Conservation (phyloP, 2,797 vertebrate species). For the Xiphorhynchus erythropygius region DNA sequence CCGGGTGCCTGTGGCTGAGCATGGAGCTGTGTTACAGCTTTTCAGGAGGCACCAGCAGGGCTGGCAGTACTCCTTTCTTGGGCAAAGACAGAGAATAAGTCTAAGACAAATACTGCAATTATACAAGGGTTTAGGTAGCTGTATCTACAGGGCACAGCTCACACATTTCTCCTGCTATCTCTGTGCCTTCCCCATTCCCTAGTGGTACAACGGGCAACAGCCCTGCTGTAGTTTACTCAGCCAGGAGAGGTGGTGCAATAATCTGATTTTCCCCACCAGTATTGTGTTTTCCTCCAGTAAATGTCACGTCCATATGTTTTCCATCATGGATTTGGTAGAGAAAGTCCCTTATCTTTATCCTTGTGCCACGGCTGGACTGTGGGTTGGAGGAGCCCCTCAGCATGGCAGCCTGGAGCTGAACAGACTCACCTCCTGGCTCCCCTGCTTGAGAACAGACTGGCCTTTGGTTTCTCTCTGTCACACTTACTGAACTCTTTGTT, state of each 20-base stretch:
- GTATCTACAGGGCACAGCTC: not conserved
- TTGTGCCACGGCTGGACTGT: rapidly evolving
- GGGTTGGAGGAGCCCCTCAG: not conserved
- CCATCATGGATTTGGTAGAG: not conserved
- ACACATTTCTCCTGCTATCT: not conserved
- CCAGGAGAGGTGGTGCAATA: not conserved
- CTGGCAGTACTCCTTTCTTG: not conserved
- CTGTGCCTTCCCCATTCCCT: not conserved
- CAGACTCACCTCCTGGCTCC: not conserved
- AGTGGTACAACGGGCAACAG: rapidly evolving
- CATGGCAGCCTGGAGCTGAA: not conserved
- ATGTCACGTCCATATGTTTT: rapidly evolving
- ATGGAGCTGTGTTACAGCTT: not conserved
- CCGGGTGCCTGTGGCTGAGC: not conserved
- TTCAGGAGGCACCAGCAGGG: not conserved
- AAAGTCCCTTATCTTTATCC: not conserved
- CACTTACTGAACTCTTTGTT: not conserved
- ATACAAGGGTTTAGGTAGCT: not conserved
- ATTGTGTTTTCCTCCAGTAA: not conserved
- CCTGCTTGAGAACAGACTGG: not conserved
- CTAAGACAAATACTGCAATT: not conserved
- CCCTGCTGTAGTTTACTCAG: not conserved
- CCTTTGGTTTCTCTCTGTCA: not conserved
- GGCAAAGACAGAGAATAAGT: not conserved
- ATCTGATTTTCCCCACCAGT: not conserved